Evolutionary conservation across 2,113 vertebrate genomes (phyloP).

Genomic region (Vimba vimba): DNA sequence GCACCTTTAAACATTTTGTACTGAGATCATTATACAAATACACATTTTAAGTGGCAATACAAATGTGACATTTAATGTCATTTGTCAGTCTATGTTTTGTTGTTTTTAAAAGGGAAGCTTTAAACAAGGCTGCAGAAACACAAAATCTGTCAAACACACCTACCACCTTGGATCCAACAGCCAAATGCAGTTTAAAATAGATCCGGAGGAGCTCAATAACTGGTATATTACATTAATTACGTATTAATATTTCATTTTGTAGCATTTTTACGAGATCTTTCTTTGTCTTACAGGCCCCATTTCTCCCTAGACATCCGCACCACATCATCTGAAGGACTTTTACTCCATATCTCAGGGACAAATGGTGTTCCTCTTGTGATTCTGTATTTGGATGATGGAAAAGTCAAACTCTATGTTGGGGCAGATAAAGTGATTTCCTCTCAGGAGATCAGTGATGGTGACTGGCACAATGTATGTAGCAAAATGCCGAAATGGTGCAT

Average conservation of each 20-base stretch:
- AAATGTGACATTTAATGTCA: neutral
- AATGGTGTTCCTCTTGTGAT: slow-evolving; percentile 70
- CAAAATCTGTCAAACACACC: slow-evolving; percentile 55
- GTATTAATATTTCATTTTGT: neutral
- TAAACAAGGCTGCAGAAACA: slow-evolving; percentile 43
- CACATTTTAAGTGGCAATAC: neutral
- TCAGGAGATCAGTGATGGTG: slow-evolving; percentile 78
- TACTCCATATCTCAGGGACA: slow-evolving; percentile 74
- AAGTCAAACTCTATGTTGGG: slow-evolving; percentile 75
- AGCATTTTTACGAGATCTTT: neutral
- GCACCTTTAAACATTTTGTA: neutral
- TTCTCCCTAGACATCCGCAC: slow-evolving; percentile 83
- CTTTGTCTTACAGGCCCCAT: slow-evolving; percentile 75
- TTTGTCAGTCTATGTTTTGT: neutral
- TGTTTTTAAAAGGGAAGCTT: slow-evolving; percentile 9
- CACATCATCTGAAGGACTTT: slow-evolving; percentile 75
- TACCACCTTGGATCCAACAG: slow-evolving; percentile 76
- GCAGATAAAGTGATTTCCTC: slow-evolving; percentile 75
- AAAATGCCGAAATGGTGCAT: neutral
- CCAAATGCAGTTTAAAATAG: slow-evolving; percentile 77
- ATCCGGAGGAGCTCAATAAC: slow-evolving; percentile 70
- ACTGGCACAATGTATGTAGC: slow-evolving; percentile 83
- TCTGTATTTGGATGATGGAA: slow-evolving; percentile 82
- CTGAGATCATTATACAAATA: neutral
- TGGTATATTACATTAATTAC: slow-evolving; percentile 50